phyloP scores from a whole-genome alignment of 2,797 vertebrate genomes.

The Ispidina picta region DNA sequence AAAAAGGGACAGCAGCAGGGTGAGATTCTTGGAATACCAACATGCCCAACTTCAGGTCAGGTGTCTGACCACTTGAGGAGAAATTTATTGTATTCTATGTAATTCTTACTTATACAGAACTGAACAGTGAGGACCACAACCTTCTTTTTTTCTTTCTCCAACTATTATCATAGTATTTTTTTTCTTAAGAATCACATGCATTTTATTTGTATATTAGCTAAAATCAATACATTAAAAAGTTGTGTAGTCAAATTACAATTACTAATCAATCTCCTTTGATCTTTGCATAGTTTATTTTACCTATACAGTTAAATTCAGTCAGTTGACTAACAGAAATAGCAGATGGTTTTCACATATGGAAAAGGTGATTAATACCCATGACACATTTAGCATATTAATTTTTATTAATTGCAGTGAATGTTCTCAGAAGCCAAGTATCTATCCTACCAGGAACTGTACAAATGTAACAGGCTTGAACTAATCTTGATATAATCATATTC shows the following conservation, averaged over 20 bases:
- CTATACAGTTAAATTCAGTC: neutral
- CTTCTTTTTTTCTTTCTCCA: neutral
- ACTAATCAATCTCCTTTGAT: neutral
- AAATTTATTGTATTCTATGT: neutral
- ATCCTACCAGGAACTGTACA: neutral
- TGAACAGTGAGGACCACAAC: neutral
- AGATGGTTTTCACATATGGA: neutral
- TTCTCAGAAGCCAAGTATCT: neutral
- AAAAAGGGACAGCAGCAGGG: neutral
- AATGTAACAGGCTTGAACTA: neutral
- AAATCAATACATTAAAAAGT: neutral
- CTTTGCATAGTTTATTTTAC: neutral
- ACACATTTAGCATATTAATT: neutral
- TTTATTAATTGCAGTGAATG: neutral
- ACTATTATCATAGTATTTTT: neutral
- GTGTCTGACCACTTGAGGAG: neutral
- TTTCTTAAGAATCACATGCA: accelerated
- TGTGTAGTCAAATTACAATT: neutral
- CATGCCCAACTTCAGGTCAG: neutral
- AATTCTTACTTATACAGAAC: neutral
- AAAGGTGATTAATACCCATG: neutral
- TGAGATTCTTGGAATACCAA: neutral
- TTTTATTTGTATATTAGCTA: neutral
- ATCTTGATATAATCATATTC: neutral
- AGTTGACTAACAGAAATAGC: neutral